Evolutionary conservation across 2,113 vertebrate genomes (phyloP), one percentile per base, ranked within the genome.

Genomic region (Trachemys scripta): DNA sequence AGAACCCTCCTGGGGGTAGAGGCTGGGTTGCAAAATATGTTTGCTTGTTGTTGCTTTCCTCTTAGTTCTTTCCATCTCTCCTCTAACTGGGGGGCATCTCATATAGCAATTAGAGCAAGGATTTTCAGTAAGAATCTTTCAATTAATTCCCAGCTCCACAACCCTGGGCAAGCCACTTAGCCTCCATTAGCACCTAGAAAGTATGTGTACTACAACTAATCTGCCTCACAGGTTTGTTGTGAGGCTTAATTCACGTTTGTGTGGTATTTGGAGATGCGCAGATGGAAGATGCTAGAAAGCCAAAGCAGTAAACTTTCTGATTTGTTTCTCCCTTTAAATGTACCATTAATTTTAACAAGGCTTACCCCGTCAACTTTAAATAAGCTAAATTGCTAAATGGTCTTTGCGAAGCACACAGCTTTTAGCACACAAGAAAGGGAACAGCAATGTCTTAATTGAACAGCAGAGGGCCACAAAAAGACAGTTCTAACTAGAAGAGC

Each of bases 381-480:
- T 72, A 72, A n/a, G 19, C 35, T 38, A 72, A 19, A 72, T 10
- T 72, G 9, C n/a, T n/a, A 72, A 38, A 38, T 72, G 65, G n/a
- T 38, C 65, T 72, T 72, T 72, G 9, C 19, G 9, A 72, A 38
- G n/a, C n/a, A 20, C 65, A 72, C 65, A 78, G 42, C 22, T 27
- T 47, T 78, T 47, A 47, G 22, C 29, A 12, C 25, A 47, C 12
- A 29, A 45, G 45, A 47, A 86, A 85, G 89, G 54, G 27, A 27
- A 72, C 35, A 85, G 82, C 65, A 91, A 49, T 92, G 59, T 93
- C 79, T 92, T 42, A 76, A 84, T 31, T 88, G 53, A 95, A 93
- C 97, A 96, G 94, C 75, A 97, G 96, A 92, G 95, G 96, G 97
- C 95, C 95, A 96, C 93, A 85, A 92, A 91, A 94, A 90, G 85